phyloP scores from a whole-genome alignment of 92 coral and sea anemone species.

The Parazoanthus atlanticus region DNA sequence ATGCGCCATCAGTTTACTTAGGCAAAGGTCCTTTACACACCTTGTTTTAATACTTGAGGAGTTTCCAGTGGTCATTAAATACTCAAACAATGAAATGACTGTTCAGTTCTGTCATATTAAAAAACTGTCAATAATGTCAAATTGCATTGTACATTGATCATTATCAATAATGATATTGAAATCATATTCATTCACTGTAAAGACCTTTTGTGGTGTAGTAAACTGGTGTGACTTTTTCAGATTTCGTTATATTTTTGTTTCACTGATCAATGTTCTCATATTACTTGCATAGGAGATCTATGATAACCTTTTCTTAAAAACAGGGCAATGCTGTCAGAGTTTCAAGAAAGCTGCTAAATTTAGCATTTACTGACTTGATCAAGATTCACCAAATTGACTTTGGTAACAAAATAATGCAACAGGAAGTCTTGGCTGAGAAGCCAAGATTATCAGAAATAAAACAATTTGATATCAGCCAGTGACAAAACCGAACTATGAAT shows the following conservation, averaged over 20 bases:
- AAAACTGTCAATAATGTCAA: neutral
- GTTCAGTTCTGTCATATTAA: neutral
- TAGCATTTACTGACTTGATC: conserved; percentile 7
- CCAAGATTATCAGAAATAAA: conserved; percentile 1
- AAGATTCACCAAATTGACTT: conserved; percentile 13
- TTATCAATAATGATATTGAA: too few species aligned
- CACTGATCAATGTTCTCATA: neutral
- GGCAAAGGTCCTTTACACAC: conserved; percentile 19
- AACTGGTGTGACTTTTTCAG: neutral
- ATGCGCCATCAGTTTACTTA: conserved; percentile 16
- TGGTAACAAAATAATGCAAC: neutral
- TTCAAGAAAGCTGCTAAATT: neutral
- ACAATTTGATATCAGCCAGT: conserved; percentile 14
- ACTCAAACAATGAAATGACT: neutral
- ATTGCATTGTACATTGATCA: neutral
- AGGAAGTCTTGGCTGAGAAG: conserved; percentile 15
- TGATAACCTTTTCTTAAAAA: neutral
- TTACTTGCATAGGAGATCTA: neutral
- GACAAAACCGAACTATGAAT: conserved; percentile 5
- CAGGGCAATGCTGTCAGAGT: neutral
- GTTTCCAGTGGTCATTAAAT: conserved; percentile 25
- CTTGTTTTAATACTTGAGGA: conserved; percentile 24
- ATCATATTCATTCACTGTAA: neutral
- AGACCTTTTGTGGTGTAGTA: neutral
- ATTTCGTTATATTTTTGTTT: neutral